Evolutionary conservation across 2,113 vertebrate genomes (phyloP), one percentile per base, ranked within the genome.

Genomic region (Rhinichthys klamathensis): DNA sequence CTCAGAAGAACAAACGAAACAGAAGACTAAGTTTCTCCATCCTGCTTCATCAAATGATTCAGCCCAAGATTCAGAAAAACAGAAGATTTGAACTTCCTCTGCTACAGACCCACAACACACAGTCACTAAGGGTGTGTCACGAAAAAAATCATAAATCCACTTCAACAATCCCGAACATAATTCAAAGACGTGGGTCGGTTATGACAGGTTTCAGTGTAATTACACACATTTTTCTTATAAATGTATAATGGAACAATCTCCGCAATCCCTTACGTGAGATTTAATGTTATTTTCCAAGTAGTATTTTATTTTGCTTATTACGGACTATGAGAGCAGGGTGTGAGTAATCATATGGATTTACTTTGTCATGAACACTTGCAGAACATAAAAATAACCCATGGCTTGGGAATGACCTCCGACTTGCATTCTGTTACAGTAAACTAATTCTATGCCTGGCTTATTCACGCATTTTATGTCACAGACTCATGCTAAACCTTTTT

Each of bases 1-100:
- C 30, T 65, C 63, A 61, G 21, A 78, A 61, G 35, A 82, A 69
- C 63, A 87, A 86, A 25, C 1, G 16, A 76, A 75, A 51, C 27
- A 76, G 74, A 76, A 85, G 25, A 82, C 84, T 85, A 60, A 88
- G 82, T 90, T 89, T 89, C 89, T 90, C 90, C 88, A 88, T 85
- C 41, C 77, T 85, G 80, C 76, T 85, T 82, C 83, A 84, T 88
- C 38, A 67, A 38, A 76, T 90, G 90, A 88, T 89, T 90, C 87
- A 88, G 56, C 70, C 70, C 70, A 85, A 83, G 76, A 87, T 85
- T 84, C 75, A 79, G 46, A 46, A 82, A 80, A 67, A 67, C 78
- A 80, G 58, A 78, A 63, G 74, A 81, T 78, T 86, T 58, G 30
- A 73, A 81, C 27, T 80, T 69, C 65, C 78, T 82, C 44, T 58